These are phyloP conservation scores for Pungitius pungitius DNA, from an alignment of 2,113 vertebrate species.

Conservation along the genomic window DNA sequence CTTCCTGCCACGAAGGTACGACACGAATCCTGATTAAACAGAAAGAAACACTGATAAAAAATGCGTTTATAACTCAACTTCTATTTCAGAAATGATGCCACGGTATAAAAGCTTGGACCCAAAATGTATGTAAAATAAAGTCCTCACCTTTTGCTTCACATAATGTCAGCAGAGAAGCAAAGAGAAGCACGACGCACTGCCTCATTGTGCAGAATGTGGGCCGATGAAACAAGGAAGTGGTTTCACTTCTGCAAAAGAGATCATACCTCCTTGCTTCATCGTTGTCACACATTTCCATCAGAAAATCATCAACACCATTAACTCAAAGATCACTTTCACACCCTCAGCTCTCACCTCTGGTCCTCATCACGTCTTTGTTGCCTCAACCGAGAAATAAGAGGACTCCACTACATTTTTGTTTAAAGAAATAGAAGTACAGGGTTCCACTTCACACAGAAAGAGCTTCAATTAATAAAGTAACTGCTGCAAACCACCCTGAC, in stretches of 20 bases:
- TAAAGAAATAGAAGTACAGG: too few species aligned
- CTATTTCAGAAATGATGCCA: neutral
- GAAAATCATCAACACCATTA: neutral
- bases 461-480: too few species aligned
- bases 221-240: too few species aligned
- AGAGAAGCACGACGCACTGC: neutral
- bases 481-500: too few species aligned
- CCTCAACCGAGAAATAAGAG: too few species aligned
- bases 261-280: neutral
- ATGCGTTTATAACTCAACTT: neutral
- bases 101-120: neutral
- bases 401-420: too few species aligned
- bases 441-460: too few species aligned
- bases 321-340: constrained; percentile 4
- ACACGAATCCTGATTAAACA: neutral
- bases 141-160: neutral
- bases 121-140: neutral
- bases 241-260: too few species aligned
- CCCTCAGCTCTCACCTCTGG: neutral
- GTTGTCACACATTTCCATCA: neutral
- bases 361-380: neutral
- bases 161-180: neutral
- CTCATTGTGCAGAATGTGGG: neutral
- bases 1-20: too few species aligned
- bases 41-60: neutral